Conservation (phyloP, 2,888 invertebrate genomes). For the Luffia ferchaultella region DNA sequence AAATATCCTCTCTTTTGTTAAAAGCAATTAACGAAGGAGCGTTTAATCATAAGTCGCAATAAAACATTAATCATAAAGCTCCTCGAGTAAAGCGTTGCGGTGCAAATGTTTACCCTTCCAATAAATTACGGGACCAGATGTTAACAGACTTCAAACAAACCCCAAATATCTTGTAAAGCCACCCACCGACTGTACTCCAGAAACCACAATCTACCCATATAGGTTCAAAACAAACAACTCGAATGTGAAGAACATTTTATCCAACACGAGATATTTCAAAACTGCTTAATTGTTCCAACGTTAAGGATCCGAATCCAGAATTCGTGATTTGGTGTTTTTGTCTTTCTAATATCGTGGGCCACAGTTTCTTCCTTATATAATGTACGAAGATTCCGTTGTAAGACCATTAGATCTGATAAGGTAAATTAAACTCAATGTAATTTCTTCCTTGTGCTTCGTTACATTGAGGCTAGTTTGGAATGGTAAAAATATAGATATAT, state of each 20-base stretch:
- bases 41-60: slow-evolving; percentile 41
- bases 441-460: accelerated
- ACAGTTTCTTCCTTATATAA: slow-evolving; percentile 54
- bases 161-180: slow-evolving; percentile 61
- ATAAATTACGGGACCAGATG: slow-evolving; percentile 59
- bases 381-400: slow-evolving; percentile 35
- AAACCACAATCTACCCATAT: slow-evolving; percentile 26
- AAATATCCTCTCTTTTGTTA: background rate
- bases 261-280: background rate
- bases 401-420: slow-evolving; percentile 6
- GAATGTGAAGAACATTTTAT: slow-evolving; percentile 5
- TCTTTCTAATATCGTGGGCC: slow-evolving; percentile 39
- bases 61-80: slow-evolving; percentile 62
- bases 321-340: slow-evolving; percentile 29
- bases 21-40: background rate
- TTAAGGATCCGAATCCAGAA: background rate
- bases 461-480: background rate
- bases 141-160: slow-evolving; percentile 56
- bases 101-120: slow-evolving; percentile 44
- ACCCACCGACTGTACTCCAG: slow-evolving; percentile 41
- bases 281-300: background rate
- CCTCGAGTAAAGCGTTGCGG: slow-evolving; percentile 28
- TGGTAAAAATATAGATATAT: background rate
- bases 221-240: slow-evolving; percentile 20
- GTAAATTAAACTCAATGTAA: slow-evolving; percentile 16